Evolutionary conservation across 1,140 invertebrate genomes (phyloP), one percentile per base, ranked within the genome.

Genomic region (Zaprionus tsacasi): DNA sequence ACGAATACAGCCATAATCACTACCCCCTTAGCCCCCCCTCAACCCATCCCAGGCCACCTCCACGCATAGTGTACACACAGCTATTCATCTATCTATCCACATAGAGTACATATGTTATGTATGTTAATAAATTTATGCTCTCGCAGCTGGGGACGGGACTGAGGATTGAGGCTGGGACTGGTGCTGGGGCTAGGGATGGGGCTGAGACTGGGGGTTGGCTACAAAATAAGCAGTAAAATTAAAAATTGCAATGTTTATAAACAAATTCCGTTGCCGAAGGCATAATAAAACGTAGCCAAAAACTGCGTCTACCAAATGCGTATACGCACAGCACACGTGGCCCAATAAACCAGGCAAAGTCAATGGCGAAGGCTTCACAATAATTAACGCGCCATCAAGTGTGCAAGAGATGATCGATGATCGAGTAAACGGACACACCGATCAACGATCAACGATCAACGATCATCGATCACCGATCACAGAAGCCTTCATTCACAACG

Each of bases 191-290:
- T 6, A 2, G 21, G 2, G 21, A 21, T 30, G 27, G 7, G 15
- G 45, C 45, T 50, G 60, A 66, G 66, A 68, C 15, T 43, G 43
- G 60, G 45, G 45, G 45, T 50, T 63, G 40, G 40, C 40, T 75
- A 63, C 70, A 67, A 86, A 86, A 86, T 68, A 69, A 85, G 81
- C 82, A 82, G 83, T 88, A 88, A 81, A 88, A 83, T 89, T 88
- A 56, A 89, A 90, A 89, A 89, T 89, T 89, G 85, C 85, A 89
- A 89, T 89, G 85, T 89, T 89, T 89, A 90, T 90, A 89, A 89
- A 89, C 85, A 89, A 89, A 89, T 83, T 90, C 70, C 67, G 25
- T 63, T 68, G 64, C 57, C 79, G 78, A 70, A 83, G 82, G 57
- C 63, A 88, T 87, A 88, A 88, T 88, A 82, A 88, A 87, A 88